Base-by-base conservation (phyloP, 2,113 vertebrate genomes). In the Sebastes fasciatus region DNA sequence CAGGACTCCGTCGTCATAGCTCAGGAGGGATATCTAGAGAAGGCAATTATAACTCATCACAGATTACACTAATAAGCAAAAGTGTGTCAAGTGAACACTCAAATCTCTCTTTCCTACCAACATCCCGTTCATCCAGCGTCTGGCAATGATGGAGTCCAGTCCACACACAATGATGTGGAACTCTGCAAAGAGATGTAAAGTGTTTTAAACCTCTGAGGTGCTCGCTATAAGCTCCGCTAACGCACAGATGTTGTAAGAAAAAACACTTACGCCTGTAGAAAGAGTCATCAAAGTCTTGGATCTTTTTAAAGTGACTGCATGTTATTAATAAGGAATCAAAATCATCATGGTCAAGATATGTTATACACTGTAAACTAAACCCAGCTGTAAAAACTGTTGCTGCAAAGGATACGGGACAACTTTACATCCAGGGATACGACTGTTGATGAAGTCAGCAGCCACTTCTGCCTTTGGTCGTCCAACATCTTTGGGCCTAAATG, bases 121-220 rank as follows among this genome's bases (percentile, higher is more conserved):
- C 97, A 98, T 98, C 85, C 97, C 97, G 87, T 98, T 99, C 94
- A 99, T 97, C 97, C 98, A 99, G 88, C 98, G 96, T 94, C 97
- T 95, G 92, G 97, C 97, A 82, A 99, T 96, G 87, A 99, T 96
- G 62, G 98, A 99, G 86, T 99, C 98, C 92, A 99, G 93, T 19
- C 98, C 98, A 93, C 98, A 98, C 8, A 98, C 97, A 75, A 99
- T 97, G 83, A 99, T 98, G 91, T 99, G 97, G 93, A 99, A 99
- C 86, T 99, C 98, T 99, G 84, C 43, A 77, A 65, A 11, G 17
- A 66, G 60, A 79, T 2, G 1, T 4, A 34, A 34, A 58, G 8
- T 5, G 0, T 6, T 16, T 61, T 17, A 60, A 61, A 76, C 45
- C 5, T 67, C 26, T 74, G 5, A 42, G 6, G 3, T n/a, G 46